These are phyloP conservation scores for Clarias batrachus DNA, from an alignment of 2,113 vertebrate genomes.

Conservation along the genomic window DNA sequence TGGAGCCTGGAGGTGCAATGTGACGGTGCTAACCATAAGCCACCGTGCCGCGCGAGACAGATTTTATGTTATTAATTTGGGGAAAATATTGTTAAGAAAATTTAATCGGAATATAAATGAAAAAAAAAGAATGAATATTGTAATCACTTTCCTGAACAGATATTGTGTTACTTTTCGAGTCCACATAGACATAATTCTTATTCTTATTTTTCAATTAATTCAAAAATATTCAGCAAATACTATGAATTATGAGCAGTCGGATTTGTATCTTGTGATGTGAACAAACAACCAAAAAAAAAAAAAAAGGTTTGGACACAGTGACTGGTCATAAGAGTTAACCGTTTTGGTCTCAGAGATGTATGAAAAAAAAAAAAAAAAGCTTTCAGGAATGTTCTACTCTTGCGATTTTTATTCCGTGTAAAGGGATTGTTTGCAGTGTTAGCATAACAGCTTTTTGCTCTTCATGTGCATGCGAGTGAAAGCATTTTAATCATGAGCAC, in stretches of 20 bases:
- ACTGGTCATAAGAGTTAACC: background rate
- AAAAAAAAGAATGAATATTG: background rate
- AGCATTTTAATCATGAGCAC: constrained; percentile 40
- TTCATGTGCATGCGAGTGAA: background rate
- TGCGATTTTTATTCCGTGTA: background rate
- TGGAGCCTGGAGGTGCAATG: no score
- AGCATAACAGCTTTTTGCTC: background rate
- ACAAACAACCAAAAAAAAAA: background rate
- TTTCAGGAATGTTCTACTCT: background rate
- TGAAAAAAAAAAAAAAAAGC: background rate
- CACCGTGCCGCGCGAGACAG: no score
- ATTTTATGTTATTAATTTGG: no score
- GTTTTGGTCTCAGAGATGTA: background rate
- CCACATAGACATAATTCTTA: background rate
- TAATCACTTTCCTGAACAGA: background rate
- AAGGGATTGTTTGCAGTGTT: constrained; percentile 16
- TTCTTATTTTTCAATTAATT: background rate
- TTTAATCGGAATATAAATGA: background rate
- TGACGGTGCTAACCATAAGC: no score
- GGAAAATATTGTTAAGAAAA: no score
- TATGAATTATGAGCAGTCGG: background rate
- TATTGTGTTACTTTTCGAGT: background rate
- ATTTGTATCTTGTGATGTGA: background rate
- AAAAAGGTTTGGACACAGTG: background rate
- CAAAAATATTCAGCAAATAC: background rate